phyloP scores from a whole-genome alignment of 2,888 invertebrate species.

The Galeopsomyia nigrocyanea region DNA sequence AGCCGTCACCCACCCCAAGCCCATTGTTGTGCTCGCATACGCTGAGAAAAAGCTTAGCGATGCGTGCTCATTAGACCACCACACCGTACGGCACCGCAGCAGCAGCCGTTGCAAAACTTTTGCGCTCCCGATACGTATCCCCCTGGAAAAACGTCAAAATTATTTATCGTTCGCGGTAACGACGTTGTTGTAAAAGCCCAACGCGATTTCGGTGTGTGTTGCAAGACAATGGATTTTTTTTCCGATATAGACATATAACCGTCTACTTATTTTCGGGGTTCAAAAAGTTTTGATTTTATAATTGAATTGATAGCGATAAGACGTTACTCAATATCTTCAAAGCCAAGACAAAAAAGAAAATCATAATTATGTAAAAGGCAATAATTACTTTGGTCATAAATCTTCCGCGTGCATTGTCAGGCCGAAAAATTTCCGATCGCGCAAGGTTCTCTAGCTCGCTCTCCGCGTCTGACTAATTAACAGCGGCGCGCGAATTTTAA shows the following conservation, averaged over 20 bases:
- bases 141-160: slow-evolving; percentile 32
- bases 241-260: too few species aligned
- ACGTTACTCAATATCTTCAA: slow-evolving; percentile 4
- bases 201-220: too few species aligned
- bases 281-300: too few species aligned
- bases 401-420: too few species aligned
- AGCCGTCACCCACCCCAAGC: not conserved
- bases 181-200: slow-evolving; percentile 31
- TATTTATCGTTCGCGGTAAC: slow-evolving; percentile 40
- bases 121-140: too few species aligned
- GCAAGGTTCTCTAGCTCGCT: not conserved
- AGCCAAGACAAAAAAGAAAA: slow-evolving; percentile 15
- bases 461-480: not conserved
- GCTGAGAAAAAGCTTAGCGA: slow-evolving; percentile 27
- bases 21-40: slow-evolving; percentile 10
- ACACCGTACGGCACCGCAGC: slow-evolving; percentile 5
- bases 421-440: not conserved
- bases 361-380: slow-evolving; percentile 20
- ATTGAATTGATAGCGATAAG: not conserved
- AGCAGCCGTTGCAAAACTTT: not conserved
- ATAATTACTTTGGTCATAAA: too few species aligned
- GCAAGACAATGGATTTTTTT: too few species aligned
- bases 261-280: too few species aligned
- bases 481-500: slow-evolving; percentile 3
- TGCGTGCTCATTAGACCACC: slow-evolving; percentile 32